A percentile compares a stretch with the other conserved stretches of the same genome.
phyloP scores from a whole-genome alignment of 1,140 invertebrate species.

The Drosophila littoralis region DNA sequence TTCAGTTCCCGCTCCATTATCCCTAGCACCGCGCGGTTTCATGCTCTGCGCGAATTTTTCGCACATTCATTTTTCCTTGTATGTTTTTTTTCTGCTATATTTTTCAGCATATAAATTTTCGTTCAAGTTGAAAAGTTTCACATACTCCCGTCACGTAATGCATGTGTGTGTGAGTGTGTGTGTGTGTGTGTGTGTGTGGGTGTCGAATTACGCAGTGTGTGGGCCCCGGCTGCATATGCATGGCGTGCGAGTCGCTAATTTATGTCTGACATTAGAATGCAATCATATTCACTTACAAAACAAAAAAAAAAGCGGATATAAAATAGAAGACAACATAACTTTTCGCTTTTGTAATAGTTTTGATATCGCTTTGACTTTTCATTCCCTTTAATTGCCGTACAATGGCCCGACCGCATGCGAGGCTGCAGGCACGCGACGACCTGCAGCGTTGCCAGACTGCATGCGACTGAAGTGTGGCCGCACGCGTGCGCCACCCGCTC shows the following conservation, averaged over 20 bases:
- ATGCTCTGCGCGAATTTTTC: conserved; percentile 52
- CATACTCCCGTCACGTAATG: conserved; percentile 78
- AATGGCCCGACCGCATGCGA: no score
- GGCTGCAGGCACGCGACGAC: no score
- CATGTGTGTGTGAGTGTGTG: conserved; percentile 37
- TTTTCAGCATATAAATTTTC: conserved; percentile 79
- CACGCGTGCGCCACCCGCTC: no score
- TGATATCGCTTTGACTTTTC: not conserved
- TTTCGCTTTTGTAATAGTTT: conserved; percentile 28
- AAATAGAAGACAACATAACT: conserved; percentile 20
- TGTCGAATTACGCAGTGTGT: conserved; percentile 14
- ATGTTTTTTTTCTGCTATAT: conserved; percentile 36
- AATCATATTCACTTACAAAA: conserved; percentile 81
- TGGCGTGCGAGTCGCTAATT: conserved; percentile 67
- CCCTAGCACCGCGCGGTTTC: no score
- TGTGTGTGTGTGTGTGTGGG: conserved; percentile 26
- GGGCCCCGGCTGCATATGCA: not conserved
- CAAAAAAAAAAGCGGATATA: not conserved
- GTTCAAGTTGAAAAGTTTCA: conserved; percentile 80
- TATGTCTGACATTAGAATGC: conserved; percentile 80
- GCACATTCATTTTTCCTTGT: conserved; percentile 45
- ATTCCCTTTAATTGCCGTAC: no score
- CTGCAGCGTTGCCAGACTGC: no score
- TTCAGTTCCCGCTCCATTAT: not conserved
- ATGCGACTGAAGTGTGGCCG: no score